Percentiles rank a stretch among this genome's conserved stretches.
These are phyloP conservation scores for Genyomyrus donnyi DNA, from an alignment of 2,113 vertebrate species.

Conservation along the genomic window DNA sequence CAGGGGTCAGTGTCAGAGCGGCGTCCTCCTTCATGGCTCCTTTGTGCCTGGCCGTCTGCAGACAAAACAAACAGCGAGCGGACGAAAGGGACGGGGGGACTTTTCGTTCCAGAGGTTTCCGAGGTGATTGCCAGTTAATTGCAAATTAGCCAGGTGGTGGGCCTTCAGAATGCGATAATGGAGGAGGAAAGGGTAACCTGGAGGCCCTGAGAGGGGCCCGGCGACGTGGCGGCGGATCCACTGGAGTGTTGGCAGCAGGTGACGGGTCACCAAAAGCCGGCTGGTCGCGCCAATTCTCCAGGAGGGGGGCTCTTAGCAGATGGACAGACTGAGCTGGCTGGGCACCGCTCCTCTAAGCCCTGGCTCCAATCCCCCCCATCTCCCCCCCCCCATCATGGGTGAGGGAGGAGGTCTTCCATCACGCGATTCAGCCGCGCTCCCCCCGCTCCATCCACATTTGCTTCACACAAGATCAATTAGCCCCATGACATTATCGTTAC, in stretches of 20 bases:
- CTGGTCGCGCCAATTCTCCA: slow-evolving; percentile 53
- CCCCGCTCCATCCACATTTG: slow-evolving; percentile 7
- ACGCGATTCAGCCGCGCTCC: background rate
- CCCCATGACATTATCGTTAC: slow-evolving; percentile 6
- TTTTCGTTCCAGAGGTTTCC: slow-evolving; percentile 6
- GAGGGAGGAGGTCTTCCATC: background rate
- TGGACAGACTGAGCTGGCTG: slow-evolving; percentile 55
- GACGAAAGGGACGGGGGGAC: background rate
- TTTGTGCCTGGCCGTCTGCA: background rate
- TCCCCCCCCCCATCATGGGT: slow-evolving; percentile 29
- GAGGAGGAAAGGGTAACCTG: background rate
- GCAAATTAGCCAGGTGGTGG: slow-evolving; percentile 14
- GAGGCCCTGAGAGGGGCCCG: background rate
- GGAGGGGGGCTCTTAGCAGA: slow-evolving; percentile 55
- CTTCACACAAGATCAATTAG: slow-evolving; percentile 6
- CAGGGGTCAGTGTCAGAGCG: background rate
- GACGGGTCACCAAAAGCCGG: slow-evolving; percentile 12
- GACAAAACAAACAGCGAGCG: slow-evolving; percentile 20
- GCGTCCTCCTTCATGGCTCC: background rate
- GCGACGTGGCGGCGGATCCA: background rate
- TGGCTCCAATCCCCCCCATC: slow-evolving; percentile 34
- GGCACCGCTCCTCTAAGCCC: slow-evolving; percentile 48
- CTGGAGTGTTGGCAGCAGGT: background rate
- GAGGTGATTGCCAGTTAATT: slow-evolving; percentile 1
- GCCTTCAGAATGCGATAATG: background rate